These are phyloP conservation scores for Leptinotarsa undecemlineata DNA, from an alignment of 1,140 invertebrate species.

Conservation along the genomic window DNA sequence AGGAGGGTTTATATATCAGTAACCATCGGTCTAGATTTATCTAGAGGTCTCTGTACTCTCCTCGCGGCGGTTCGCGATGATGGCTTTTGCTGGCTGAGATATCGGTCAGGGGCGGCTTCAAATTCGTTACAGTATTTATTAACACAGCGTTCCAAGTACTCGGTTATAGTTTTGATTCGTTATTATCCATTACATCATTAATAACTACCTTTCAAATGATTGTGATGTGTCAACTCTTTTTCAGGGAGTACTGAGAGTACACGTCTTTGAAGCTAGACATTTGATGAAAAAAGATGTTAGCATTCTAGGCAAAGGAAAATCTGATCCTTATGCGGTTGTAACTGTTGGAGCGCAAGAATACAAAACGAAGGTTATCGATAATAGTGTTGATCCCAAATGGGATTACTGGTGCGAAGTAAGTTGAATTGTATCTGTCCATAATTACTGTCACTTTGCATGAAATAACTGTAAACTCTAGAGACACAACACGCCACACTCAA, in stretches of 20 bases:
- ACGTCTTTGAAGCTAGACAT: conserved; percentile 91
- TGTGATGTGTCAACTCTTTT: conserved; percentile 32
- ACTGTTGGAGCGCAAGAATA: conserved; percentile 87
- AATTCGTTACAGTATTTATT: too few species aligned
- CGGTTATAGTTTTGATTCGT: too few species aligned
- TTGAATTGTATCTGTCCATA: conserved; percentile 19
- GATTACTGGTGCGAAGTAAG: conserved; percentile 91
- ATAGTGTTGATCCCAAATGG: conserved; percentile 92
- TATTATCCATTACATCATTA: too few species aligned
- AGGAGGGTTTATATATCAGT: too few species aligned
- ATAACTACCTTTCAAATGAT: too few species aligned
- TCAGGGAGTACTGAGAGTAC: conserved; percentile 81
- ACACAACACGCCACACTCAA: neutral
- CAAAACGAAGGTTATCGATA: conserved; percentile 86
- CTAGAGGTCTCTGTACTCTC: too few species aligned
- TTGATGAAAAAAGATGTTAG: conserved; percentile 91
- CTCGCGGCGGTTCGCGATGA: too few species aligned
- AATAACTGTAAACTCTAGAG: neutral
- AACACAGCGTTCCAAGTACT: too few species aligned
- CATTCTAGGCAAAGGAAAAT: conserved; percentile 91
- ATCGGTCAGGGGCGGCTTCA: too few species aligned
- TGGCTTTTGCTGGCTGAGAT: too few species aligned
- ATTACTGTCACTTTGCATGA: neutral
- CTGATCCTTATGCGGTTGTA: conserved; percentile 90
- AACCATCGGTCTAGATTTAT: too few species aligned